Percentiles rank a stretch among this genome's conserved stretches.
phyloP scores from a whole-genome alignment of 2,797 vertebrate species.

The Austrolebias charrua region DNA sequence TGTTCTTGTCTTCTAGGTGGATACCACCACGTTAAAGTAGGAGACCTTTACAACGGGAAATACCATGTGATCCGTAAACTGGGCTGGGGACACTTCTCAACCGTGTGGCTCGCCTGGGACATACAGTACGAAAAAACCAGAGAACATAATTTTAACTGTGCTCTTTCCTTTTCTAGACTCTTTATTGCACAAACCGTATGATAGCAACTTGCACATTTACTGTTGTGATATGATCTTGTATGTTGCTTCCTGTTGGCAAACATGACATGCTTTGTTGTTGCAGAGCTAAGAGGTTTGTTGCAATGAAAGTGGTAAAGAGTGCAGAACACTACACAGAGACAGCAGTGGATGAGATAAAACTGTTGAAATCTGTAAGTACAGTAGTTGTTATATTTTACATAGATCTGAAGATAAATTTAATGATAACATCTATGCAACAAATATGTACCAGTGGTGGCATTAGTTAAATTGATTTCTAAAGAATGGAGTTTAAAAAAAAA shows the following conservation, averaged over 20 bases:
- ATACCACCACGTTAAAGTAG: slow-evolving; percentile 98
- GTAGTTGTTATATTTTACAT: not conserved
- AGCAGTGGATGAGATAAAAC: slow-evolving; percentile 95
- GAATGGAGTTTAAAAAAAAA: no score
- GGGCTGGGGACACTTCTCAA: slow-evolving; percentile 99
- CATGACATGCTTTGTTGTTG: slow-evolving; percentile 49
- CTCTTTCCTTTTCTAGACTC: slow-evolving; percentile 9
- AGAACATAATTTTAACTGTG: not conserved
- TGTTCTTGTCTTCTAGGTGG: slow-evolving; percentile 80
- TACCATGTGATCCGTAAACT: slow-evolving; percentile 98
- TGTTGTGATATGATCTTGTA: slow-evolving; percentile 10
- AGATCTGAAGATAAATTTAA: no score
- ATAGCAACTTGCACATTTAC: not conserved
- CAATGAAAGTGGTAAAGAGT: slow-evolving; percentile 99
- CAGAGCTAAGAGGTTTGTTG: slow-evolving; percentile 95
- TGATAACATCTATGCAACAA: no score
- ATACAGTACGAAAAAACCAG: slow-evolving; percentile 85
- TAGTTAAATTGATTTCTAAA: not conserved
- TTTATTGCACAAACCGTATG: not conserved
- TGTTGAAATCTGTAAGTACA: slow-evolving; percentile 92
- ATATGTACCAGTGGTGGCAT: no score
- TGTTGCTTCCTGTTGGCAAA: slow-evolving; percentile 38
- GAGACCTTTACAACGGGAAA: slow-evolving; percentile 95
- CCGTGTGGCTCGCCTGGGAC: slow-evolving; percentile 98
- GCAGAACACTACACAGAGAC: slow-evolving; percentile 99